Conservation (phyloP, 1,140 invertebrate species). For the Ips typographus region DNA sequence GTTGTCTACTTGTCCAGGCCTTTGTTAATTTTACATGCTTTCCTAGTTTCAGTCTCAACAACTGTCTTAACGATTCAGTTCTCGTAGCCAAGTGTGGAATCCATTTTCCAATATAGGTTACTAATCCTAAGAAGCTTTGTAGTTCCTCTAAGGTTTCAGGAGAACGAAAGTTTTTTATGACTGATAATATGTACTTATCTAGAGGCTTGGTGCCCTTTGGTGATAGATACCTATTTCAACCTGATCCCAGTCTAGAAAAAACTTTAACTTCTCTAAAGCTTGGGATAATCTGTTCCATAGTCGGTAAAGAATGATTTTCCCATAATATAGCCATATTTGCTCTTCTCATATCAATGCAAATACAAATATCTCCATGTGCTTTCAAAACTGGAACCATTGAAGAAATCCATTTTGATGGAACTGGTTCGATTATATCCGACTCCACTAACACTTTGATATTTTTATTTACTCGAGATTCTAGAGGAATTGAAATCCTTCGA, state of each 20-base stretch:
- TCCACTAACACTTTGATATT: too few species aligned
- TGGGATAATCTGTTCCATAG: constrained; percentile 39
- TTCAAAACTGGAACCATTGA: constrained; percentile 48
- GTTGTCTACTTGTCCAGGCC: constrained; percentile 7
- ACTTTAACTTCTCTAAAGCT: constrained; percentile 38
- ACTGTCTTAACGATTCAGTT: background rate
- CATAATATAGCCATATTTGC: constrained; percentile 45
- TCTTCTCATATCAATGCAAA: constrained; percentile 51
- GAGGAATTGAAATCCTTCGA: too few species aligned
- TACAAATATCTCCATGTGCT: constrained; percentile 43
- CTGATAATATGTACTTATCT: constrained; percentile 27
- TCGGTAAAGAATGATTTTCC: constrained; percentile 44
- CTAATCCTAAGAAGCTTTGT: constrained; percentile 47
- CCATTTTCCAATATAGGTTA: constrained; percentile 47
- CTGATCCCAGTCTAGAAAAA: constrained; percentile 44
- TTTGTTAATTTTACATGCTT: constrained; percentile 25
- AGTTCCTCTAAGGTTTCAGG: constrained; percentile 44
- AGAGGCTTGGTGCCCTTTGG: constrained; percentile 11
- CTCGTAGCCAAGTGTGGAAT: constrained; percentile 34
- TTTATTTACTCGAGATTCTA: too few species aligned
- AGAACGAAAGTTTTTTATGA: constrained; percentile 34
- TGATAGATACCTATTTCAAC: constrained; percentile 34
- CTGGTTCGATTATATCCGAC: constrained; percentile 23
- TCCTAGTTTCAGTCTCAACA: constrained; percentile 43
- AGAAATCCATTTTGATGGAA: constrained; percentile 46